Evolutionary conservation across 2,888 invertebrate genomes (phyloP).

Genomic region (Villa cingulata): DNA sequence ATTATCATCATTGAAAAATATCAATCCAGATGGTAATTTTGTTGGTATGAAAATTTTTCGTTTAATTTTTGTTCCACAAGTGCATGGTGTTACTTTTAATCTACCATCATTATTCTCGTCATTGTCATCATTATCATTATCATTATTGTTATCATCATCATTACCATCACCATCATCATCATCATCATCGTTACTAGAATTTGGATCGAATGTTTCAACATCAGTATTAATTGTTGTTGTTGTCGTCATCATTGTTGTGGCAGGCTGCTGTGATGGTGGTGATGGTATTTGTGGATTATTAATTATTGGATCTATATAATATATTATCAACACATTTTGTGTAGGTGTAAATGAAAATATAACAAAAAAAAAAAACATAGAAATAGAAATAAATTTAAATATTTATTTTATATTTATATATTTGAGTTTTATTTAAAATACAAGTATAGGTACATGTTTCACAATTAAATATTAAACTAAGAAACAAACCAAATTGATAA

Average conservation of each 20-base stretch:
- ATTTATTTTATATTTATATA: no score
- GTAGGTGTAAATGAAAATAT: no score
- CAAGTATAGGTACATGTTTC: no score
- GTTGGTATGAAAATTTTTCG: background rate
- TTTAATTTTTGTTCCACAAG: background rate
- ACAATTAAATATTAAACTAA: no score
- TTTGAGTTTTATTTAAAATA: no score
- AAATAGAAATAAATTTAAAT: no score
- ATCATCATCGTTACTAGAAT: constrained; percentile 6
- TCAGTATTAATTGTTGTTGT: constrained; percentile 18
- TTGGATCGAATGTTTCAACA: constrained; percentile 19
- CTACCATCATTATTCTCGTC: background rate
- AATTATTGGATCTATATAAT: background rate
- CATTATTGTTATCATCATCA: background rate
- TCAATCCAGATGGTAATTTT: background rate
- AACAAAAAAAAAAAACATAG: no score
- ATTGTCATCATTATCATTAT: background rate
- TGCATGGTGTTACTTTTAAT: background rate
- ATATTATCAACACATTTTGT: background rate
- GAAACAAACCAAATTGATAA: constrained; percentile 3
- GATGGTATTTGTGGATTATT: no score
- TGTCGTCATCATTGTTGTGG: constrained; percentile 12
- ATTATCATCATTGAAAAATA: constrained; percentile 5
- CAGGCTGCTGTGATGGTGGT: background rate
- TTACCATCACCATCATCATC: background rate